Conservation (phyloP, 1,140 invertebrate genomes). For the Aricia agestis region DNA sequence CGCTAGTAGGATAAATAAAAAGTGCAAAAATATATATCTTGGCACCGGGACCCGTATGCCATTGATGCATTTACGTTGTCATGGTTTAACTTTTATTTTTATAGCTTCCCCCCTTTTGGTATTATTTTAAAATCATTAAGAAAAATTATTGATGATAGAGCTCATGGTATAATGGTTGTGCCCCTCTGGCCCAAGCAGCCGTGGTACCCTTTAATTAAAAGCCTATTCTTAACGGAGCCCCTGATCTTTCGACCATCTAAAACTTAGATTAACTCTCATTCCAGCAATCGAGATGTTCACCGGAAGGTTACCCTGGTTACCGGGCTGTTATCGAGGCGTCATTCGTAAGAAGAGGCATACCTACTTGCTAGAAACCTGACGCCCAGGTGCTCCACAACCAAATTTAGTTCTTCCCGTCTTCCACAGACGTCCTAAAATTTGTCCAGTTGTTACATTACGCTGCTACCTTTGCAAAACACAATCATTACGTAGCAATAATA, state of each 20-base stretch:
- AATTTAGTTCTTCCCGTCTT: slow-evolving; percentile 20
- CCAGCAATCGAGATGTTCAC: slow-evolving; percentile 30
- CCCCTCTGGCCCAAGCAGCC: neutral
- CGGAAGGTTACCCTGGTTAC: slow-evolving; percentile 36
- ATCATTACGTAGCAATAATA: neutral
- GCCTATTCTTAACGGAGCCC: neutral
- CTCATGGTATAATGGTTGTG: neutral
- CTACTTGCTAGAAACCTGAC: slow-evolving; percentile 24
- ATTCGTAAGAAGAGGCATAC: slow-evolving; percentile 16
- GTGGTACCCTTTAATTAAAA: neutral
- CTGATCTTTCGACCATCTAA: neutral
- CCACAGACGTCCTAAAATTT: slow-evolving; percentile 18
- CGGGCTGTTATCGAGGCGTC: slow-evolving; percentile 34
- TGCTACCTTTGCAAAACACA: neutral
- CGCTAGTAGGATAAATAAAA: slow-evolving; percentile 30
- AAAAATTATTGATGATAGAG: neutral
- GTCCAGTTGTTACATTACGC: slow-evolving; percentile 13
- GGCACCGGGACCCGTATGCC: slow-evolving; percentile 32
- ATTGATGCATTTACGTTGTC: slow-evolving; percentile 9
- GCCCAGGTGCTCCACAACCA: no score
- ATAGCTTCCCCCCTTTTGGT: neutral
- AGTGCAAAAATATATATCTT: slow-evolving; percentile 31
- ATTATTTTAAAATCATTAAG: neutral
- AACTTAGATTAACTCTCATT: slow-evolving; percentile 18
- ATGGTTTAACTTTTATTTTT: neutral